Percentiles rank a stretch among this genome's conserved stretches.
Evolutionary conservation across 2,888 invertebrate genomes (phyloP).

Genomic region (Epinotia nisella): DNA sequence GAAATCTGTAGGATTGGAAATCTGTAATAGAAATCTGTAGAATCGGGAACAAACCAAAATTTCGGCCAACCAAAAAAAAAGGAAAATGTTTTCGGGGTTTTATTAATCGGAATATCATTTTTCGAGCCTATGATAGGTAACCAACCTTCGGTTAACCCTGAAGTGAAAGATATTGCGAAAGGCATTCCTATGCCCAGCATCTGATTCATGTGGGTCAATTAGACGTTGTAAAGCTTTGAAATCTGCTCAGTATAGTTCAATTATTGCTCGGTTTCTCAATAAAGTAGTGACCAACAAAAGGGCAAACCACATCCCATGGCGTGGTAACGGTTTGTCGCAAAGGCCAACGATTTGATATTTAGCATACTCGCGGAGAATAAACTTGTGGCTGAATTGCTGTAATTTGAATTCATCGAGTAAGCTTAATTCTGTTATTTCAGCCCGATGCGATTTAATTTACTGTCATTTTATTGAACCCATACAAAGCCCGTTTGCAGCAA

Average conservation of each 20-base stretch:
- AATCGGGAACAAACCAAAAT: too few species aligned
- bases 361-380: conserved; percentile 26
- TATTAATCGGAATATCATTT: too few species aligned
- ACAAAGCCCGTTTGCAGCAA: background rate
- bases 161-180: too few species aligned
- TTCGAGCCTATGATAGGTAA: too few species aligned
- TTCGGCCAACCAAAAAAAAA: too few species aligned
- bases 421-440: conserved; percentile 16
- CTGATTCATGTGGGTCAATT: background rate
- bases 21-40: too few species aligned
- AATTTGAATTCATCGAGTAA: conserved; percentile 18
- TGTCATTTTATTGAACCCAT: conserved; percentile 8
- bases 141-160: too few species aligned
- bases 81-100: too few species aligned
- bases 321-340: conserved; percentile 24
- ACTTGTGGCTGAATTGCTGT: conserved; percentile 20
- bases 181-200: too few species aligned
- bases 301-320: conserved; percentile 23
- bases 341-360: conserved; percentile 30
- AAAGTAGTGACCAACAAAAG: conserved; percentile 19
- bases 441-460: conserved; percentile 1
- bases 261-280: conserved; percentile 17
- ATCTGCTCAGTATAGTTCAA: background rate
- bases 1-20: too few species aligned
- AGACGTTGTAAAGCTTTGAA: conserved; percentile 1